A percentile compares a stretch with the other conserved stretches of the same genome.
Evolutionary conservation across 1,140 invertebrate genomes (phyloP).

Genomic region (Bombus impatiens): DNA sequence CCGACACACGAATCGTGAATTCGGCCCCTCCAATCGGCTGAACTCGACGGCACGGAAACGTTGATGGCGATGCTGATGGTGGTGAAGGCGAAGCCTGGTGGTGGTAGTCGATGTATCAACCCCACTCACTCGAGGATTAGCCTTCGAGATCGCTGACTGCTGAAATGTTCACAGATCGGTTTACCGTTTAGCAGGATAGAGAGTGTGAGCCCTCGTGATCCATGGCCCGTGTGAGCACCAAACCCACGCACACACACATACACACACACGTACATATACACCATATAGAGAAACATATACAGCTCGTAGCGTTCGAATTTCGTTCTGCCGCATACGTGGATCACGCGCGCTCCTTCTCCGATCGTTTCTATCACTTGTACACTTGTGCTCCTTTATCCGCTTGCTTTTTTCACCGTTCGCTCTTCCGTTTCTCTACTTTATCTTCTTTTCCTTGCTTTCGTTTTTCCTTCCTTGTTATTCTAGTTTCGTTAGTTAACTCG

Average conservation of each 20-base stretch:
- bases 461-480: constrained; percentile 42
- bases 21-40: constrained; percentile 43
- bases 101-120: constrained; percentile 71
- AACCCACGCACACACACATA: constrained; percentile 18
- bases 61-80: constrained; percentile 44
- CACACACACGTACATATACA: not conserved
- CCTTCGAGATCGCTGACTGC: constrained; percentile 82
- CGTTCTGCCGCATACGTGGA: constrained; percentile 13
- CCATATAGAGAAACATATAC: not conserved
- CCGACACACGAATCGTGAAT: constrained; percentile 52
- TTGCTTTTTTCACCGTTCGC: constrained; percentile 33
- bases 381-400: constrained; percentile 41
- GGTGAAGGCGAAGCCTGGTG: constrained; percentile 18
- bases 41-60: constrained; percentile 45
- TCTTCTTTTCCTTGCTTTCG: not conserved
- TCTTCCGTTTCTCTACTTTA: constrained; percentile 19
- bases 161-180: constrained; percentile 83
- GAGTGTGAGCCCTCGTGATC: constrained; percentile 78
- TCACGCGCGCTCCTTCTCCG: constrained; percentile 46
- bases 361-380: constrained; percentile 64
- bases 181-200: constrained; percentile 82
- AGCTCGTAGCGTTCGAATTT: constrained; percentile 36
- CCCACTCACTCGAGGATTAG: constrained; percentile 79
- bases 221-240: constrained; percentile 67
- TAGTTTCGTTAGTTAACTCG: constrained; percentile 10